Percentiles rank a stretch among this genome's conserved stretches.
phyloP scores from a whole-genome alignment of 2,888 invertebrate species.

The Polyploca ridens region DNA sequence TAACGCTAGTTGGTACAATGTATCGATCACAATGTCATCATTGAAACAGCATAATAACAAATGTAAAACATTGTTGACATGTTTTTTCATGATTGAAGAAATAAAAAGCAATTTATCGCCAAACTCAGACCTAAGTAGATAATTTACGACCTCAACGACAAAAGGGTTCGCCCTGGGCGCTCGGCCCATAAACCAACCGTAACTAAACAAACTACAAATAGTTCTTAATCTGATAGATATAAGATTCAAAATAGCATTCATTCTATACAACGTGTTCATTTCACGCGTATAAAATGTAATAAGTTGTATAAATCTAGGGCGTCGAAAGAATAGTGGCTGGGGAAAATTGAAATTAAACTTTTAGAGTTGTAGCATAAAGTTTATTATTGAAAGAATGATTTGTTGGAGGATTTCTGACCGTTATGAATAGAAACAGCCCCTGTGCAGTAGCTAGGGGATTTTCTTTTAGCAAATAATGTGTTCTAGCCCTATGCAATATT shows the following conservation, averaged over 20 bases:
- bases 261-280: slow-evolving; percentile 66
- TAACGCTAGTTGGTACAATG: neutral
- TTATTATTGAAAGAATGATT: slow-evolving; percentile 39
- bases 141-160: slow-evolving; percentile 73
- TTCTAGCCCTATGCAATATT: slow-evolving; percentile 74
- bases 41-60: slow-evolving; percentile 5
- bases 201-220: slow-evolving; percentile 43
- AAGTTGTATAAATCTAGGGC: slow-evolving; percentile 77
- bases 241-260: slow-evolving; percentile 70
- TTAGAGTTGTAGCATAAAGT: slow-evolving; percentile 41
- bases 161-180: slow-evolving; percentile 53
- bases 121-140: slow-evolving; percentile 75
- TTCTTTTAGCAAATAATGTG: slow-evolving; percentile 74
- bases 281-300: slow-evolving; percentile 80
- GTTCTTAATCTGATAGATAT: slow-evolving; percentile 58
- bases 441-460: slow-evolving; percentile 59
- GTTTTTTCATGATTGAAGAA: slow-evolving; percentile 53
- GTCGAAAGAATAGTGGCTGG: slow-evolving; percentile 35
- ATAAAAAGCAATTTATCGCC: slow-evolving; percentile 74
- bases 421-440: slow-evolving; percentile 76
- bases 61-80: slow-evolving; percentile 56
- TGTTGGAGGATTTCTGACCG: slow-evolving; percentile 58
- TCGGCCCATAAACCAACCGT: slow-evolving; percentile 14
- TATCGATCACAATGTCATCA: neutral
- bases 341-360: slow-evolving; percentile 32